These are phyloP conservation scores for Diplogasteroides magnus DNA, from an alignment of 1,140 invertebrate species.

Conservation along the genomic window DNA sequence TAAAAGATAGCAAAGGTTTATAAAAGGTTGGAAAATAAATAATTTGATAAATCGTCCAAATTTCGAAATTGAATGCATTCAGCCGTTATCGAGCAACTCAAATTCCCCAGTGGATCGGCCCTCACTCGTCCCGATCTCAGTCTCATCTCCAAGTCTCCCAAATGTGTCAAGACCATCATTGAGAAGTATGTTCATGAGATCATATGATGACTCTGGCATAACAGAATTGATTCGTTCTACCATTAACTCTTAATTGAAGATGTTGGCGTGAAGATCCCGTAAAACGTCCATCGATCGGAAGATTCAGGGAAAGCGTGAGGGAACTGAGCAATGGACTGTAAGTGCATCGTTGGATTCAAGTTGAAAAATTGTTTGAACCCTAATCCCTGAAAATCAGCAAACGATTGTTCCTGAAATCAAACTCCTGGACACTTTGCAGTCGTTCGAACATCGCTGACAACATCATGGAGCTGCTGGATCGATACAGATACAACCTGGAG, in stretches of 20 bases:
- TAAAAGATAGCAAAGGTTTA: no score
- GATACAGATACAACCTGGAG: slow-evolving; percentile 75
- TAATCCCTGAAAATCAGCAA: no score
- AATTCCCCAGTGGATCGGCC: slow-evolving; percentile 13
- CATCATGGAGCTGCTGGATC: slow-evolving; percentile 78
- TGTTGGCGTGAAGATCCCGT: slow-evolving; percentile 23
- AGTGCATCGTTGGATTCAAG: no score
- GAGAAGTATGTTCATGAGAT: neutral
- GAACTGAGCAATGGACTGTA: slow-evolving; percentile 20
- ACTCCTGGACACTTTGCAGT: no score
- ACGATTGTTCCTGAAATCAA: no score
- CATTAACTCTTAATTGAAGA: no score
- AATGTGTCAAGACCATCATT: slow-evolving; percentile 1
- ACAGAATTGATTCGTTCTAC: no score
- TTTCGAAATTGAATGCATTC: no score
- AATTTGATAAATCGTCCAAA: slow-evolving; percentile 25
- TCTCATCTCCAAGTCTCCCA: slow-evolving; percentile 5
- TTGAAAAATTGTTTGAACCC: no score
- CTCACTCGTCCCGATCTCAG: slow-evolving; percentile 14
- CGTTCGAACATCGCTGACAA: slow-evolving; percentile 79
- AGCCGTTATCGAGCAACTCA: slow-evolving; percentile 14
- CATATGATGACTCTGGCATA: no score
- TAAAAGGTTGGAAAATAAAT: no score
- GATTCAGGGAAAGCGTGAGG: neutral
- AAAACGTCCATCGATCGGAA: slow-evolving; percentile 9